Conservation (phyloP, 1,140 invertebrate genomes). For the Ostrea denselamellosa region DNA sequence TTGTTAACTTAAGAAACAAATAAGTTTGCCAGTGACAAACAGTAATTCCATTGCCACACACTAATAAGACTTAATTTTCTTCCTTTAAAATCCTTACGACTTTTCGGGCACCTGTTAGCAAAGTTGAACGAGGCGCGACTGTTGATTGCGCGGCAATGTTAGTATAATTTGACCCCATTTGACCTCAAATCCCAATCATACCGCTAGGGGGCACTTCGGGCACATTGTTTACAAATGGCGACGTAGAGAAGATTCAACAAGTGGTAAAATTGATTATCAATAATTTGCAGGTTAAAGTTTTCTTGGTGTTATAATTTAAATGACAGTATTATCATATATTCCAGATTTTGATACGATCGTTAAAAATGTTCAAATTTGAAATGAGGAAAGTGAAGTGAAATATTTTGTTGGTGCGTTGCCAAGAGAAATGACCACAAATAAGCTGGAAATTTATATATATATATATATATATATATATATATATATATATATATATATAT, state of each 20-base stretch:
- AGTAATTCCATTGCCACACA: conserved; percentile 31
- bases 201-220: conserved; percentile 46
- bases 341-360: not conserved
- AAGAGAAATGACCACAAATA: conserved; percentile 39
- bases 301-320: conserved; percentile 6
- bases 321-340: not conserved
- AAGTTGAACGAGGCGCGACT: conserved; percentile 47
- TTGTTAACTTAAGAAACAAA: conserved; percentile 4
- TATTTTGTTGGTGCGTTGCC: conserved; percentile 53
- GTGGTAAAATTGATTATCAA: conserved; percentile 47
- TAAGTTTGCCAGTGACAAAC: not conserved
- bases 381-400: not conserved
- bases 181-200: not conserved
- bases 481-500: too few relatives aligned
- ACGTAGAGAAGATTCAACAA: conserved; percentile 43
- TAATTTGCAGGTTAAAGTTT: conserved; percentile 27
- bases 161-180: conserved; percentile 49
- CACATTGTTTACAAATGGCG: conserved; percentile 61
- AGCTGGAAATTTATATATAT: not conserved
- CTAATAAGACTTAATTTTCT: conserved; percentile 17
- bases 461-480: too few relatives aligned
- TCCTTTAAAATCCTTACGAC: conserved; percentile 23
- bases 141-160: conserved; percentile 56
- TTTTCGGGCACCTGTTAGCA: conserved; percentile 32
- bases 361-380: not conserved